Evolutionary conservation across 2,888 invertebrate species (phyloP).

Genomic region (Leptinotarsa rubiginosa): DNA sequence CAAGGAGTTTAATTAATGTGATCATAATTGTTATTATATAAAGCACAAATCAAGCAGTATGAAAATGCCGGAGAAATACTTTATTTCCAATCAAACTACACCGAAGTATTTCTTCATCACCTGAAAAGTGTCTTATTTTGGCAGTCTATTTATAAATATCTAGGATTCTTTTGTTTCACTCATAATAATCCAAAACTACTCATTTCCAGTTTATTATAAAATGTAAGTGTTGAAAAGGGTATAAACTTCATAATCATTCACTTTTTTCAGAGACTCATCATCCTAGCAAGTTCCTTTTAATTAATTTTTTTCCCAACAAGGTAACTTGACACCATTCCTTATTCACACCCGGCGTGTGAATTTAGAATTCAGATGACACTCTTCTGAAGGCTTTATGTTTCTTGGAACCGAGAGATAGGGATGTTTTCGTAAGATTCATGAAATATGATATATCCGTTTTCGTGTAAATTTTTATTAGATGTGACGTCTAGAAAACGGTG

Average conservation of each 20-base stretch:
- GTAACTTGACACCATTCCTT: constrained; percentile 8
- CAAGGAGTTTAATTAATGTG: no score
- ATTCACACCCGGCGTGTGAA: background rate
- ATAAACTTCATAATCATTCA: background rate
- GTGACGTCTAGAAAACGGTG: background rate
- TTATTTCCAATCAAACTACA: no score
- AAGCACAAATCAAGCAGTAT: no score
- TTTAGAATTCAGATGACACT: background rate
- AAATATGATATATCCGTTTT: background rate
- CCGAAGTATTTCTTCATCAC: no score
- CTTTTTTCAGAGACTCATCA: background rate
- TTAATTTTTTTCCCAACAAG: background rate
- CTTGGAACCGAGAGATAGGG: background rate
- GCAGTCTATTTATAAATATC: no score
- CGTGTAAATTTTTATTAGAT: background rate
- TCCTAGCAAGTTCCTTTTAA: background rate
- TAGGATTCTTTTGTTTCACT: no score
- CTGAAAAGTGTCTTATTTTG: no score
- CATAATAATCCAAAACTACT: no score
- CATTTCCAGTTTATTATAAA: background rate
- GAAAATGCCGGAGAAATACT: no score
- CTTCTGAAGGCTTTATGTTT: background rate
- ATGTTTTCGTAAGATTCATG: background rate
- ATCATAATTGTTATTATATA: no score
- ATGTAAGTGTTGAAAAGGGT: background rate